These are phyloP conservation scores for Ornithorhynchus anatinus DNA, from an alignment of 2,113 vertebrate species.

Conservation along the genomic window DNA sequence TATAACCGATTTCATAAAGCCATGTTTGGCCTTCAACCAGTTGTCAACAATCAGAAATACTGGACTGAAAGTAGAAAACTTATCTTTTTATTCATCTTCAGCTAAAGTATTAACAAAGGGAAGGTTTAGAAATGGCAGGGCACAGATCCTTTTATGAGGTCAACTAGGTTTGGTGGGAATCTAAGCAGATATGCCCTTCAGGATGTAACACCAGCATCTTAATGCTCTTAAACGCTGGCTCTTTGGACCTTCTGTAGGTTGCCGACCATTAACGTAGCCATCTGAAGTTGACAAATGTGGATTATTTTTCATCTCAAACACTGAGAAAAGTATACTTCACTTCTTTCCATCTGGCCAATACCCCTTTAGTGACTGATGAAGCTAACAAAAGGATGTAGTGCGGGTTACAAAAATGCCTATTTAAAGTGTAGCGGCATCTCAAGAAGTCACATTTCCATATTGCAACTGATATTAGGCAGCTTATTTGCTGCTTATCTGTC, in stretches of 20 bases:
- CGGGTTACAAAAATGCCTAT: slow-evolving; percentile 7
- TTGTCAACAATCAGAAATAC: no score
- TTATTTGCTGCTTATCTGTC: not conserved
- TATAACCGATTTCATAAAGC: no score
- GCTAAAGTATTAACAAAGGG: no score
- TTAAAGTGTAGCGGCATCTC: slow-evolving; percentile 27
- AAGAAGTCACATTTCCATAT: slow-evolving; percentile 15
- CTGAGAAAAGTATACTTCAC: slow-evolving; percentile 10
- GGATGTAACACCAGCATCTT: no score
- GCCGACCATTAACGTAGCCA: no score
- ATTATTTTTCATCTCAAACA: not conserved
- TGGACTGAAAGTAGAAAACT: no score
- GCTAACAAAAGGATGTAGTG: slow-evolving; percentile 2
- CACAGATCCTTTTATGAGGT: no score
- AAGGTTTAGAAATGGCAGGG: no score
- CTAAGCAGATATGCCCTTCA: no score
- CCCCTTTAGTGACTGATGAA: not conserved
- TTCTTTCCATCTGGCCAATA: not conserved
- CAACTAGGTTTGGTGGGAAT: no score
- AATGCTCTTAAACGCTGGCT: not conserved
- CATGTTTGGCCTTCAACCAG: no score
- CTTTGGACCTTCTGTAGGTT: not conserved
- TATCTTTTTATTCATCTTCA: no score
- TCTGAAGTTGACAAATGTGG: not conserved
- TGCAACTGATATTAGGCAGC: not conserved